Base-by-base conservation (phyloP, 2,113 vertebrate genomes). In the Phaethon lepturus region DNA sequence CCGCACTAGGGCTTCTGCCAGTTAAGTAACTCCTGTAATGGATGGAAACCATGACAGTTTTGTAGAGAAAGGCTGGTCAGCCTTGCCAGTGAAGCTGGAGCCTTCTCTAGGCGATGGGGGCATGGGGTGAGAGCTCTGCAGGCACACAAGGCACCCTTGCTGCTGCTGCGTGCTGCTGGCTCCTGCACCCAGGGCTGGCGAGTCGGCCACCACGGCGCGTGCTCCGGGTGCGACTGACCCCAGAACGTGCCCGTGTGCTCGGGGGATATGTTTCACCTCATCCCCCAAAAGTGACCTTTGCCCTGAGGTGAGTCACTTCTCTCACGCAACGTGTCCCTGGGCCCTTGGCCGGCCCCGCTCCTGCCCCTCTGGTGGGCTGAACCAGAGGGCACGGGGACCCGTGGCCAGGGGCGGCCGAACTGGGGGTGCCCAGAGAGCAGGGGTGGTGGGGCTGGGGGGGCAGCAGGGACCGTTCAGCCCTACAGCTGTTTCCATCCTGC, bases 271-370 rank as follows among this genome's bases (percentile, higher is more conserved):
- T 56, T 81, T 55, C 49, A 59, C 31, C 8, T 7, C 7, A 0
- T 76, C 8, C n/a, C 29, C 7, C 14, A 19, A 42, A 68, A 68
- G 40, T 2, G 0, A 50, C 40, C 60, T 92, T 64, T 86, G 23
- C 40, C 35, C 68, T 50, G 9, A 63, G 38, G 18, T 11, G 11
- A 42, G 35, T 38, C 44, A 66, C 10, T 45, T 67, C 13, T 64
- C 3, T 60, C 50, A 28, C 5, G 10, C 3, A 59, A 45, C 2
- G 0, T 14, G 24, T 35, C 13, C 13, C 44, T 47, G 18, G 35
- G 42, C 15, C 7, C n/a, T 18, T 0, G 0, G 17, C 38, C 10
- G 2, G 44, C 44, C 22, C 4, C 8, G 3, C 9, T 92, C 24
- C 77, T 64, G 29, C 40, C 28, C 11, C 17, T 53, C 47, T 35